A percentile compares a stretch with the other conserved stretches of the same genome.
phyloP scores from a whole-genome alignment of 2,797 vertebrate species.

The Streptopelia turtur region DNA sequence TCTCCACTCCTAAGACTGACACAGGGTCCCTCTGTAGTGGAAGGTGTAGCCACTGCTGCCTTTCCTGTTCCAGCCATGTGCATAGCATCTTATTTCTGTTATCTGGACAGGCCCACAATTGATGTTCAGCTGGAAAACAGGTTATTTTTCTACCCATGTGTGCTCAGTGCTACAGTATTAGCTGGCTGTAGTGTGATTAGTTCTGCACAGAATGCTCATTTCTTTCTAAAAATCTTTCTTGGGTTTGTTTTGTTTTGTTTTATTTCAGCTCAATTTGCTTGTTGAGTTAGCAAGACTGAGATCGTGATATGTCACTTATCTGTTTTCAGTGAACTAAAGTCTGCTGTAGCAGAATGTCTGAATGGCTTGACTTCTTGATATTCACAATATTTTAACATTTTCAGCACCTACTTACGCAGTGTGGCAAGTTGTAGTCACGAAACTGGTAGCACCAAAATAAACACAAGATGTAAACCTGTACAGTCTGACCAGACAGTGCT shows the following conservation, averaged over 20 bases:
- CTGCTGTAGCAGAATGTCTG: constrained; percentile 34
- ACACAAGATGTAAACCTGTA: not conserved
- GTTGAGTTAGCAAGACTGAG: constrained; percentile 27
- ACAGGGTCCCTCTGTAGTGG: not conserved
- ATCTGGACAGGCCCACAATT: not conserved
- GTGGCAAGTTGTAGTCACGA: not conserved
- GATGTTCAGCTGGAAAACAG: not conserved
- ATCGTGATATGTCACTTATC: constrained; percentile 37
- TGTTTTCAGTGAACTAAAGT: not conserved
- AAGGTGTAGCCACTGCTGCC: not conserved
- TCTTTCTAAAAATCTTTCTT: not conserved
- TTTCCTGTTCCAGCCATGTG: not conserved
- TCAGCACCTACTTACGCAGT: not conserved
- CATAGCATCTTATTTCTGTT: not conserved
- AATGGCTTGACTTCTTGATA: constrained; percentile 2
- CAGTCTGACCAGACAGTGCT: not conserved
- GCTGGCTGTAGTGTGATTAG: not conserved
- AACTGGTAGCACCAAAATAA: not conserved
- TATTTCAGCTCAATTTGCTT: constrained; percentile 36
- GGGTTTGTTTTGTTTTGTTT: constrained; percentile 23
- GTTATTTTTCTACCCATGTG: not conserved
- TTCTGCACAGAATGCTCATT: not conserved
- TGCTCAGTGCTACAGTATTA: not conserved
- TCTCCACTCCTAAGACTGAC: rapidly evolving
- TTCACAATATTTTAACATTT: constrained; percentile 40